phyloP scores from a whole-genome alignment of 2,797 vertebrate species.

The Pteropus rufus region DNA sequence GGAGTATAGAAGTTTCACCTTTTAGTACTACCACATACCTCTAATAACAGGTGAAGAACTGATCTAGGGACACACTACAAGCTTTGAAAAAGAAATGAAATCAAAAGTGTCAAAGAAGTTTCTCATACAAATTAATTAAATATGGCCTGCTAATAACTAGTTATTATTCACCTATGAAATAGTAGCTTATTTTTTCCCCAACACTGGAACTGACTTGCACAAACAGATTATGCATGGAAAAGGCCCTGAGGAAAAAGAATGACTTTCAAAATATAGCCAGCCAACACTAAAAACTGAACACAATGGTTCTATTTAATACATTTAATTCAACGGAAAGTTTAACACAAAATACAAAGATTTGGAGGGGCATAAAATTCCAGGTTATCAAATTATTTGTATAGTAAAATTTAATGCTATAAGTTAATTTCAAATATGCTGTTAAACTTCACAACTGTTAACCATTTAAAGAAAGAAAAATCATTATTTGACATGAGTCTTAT shows the following conservation, averaged over 20 bases:
- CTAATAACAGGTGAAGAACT: not conserved
- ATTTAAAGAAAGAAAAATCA: not conserved
- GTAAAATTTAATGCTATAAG: not conserved
- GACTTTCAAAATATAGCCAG: not conserved
- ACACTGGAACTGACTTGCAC: not conserved
- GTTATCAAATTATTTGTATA: not conserved
- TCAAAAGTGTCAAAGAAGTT: not conserved
- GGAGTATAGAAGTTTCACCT: not conserved
- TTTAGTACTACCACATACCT: not conserved
- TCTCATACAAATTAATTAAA: not conserved
- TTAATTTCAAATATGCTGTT: not conserved
- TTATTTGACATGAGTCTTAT: not conserved
- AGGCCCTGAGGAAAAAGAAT: not conserved
- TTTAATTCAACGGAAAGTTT: not conserved
- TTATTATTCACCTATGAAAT: not conserved
- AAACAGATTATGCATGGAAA: not conserved
- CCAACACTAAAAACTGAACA: not conserved
- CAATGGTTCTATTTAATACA: not conserved
- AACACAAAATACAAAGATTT: not conserved
- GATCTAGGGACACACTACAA: not conserved
- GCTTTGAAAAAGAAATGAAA: constrained; percentile 21
- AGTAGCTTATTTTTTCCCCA: not conserved
- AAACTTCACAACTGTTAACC: not conserved
- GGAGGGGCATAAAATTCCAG: not conserved
- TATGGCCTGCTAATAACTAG: not conserved